These are phyloP conservation scores for Colossoma macropomum DNA, from an alignment of 2,113 vertebrate species.

Conservation along the genomic window DNA sequence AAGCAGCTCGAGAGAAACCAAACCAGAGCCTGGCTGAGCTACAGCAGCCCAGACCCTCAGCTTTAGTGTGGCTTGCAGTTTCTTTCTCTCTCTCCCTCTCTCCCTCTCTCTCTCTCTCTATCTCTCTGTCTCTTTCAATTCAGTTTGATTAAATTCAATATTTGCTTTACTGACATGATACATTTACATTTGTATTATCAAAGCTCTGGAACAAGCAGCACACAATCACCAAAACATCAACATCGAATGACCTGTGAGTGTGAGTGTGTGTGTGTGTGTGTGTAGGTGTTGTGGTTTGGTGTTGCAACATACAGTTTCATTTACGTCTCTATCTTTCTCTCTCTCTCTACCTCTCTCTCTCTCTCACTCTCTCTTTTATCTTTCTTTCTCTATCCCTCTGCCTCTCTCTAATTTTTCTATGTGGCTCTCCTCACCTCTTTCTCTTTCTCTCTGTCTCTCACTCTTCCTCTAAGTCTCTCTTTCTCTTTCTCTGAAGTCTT, in stretches of 20 bases:
- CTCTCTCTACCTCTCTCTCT: no score
- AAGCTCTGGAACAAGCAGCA: background rate
- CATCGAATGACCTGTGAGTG: background rate
- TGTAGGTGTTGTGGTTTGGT: background rate
- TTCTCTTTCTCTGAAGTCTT: no score
- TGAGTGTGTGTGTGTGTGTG: background rate
- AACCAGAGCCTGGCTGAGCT: conserved; percentile 48
- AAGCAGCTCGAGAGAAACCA: conserved; percentile 58
- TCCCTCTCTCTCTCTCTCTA: conserved; percentile 31
- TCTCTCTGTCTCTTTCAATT: conserved; percentile 38
- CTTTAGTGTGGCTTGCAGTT: conserved; percentile 58
- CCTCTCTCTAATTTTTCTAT: background rate
- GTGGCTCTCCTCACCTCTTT: no score
- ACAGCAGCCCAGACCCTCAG: conserved; percentile 31
- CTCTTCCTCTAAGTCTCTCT: no score
- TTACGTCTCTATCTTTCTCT: no score
- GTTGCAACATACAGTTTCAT: background rate
- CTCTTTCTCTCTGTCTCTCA: no score
- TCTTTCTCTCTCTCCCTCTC: conserved; percentile 15
- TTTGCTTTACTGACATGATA: background rate
- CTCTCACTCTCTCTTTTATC: no score
- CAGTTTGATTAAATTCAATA: background rate
- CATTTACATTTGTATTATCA: background rate
- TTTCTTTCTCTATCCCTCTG: background rate
- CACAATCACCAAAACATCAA: background rate